phyloP scores from a whole-genome alignment of 2,113 vertebrate genomes.

The Thunnus maccoyii region DNA sequence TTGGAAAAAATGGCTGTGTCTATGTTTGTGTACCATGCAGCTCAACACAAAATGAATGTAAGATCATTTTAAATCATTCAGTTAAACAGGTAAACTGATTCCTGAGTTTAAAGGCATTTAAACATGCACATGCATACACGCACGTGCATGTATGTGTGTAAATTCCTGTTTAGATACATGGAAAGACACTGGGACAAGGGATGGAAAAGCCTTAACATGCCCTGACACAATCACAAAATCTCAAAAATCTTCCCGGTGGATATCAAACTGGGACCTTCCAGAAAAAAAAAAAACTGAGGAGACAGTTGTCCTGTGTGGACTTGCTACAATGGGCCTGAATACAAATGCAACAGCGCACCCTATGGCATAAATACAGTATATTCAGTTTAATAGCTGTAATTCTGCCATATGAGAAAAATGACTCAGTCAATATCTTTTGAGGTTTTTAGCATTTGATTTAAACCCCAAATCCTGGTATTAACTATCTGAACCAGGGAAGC shows the following conservation, averaged over 20 bases:
- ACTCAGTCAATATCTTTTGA: neutral
- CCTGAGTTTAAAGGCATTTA: constrained; percentile 11
- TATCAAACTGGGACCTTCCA: constrained; percentile 66
- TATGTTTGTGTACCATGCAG: neutral
- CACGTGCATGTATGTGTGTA: neutral
- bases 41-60: neutral
- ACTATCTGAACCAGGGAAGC: neutral
- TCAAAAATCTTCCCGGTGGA: constrained; percentile 75
- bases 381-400: neutral
- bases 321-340: constrained; percentile 59
- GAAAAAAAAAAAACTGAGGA: constrained; percentile 44
- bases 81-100: neutral
- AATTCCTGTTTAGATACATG: constrained; percentile 44
- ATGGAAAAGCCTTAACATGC: constrained; percentile 75
- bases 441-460: neutral
- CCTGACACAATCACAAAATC: constrained; percentile 76
- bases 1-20: neutral
- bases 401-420: neutral
- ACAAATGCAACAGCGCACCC: constrained; percentile 14
- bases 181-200: constrained; percentile 35
- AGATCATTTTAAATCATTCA: no score
- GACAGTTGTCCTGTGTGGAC: constrained; percentile 73
- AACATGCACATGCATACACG: neutral
- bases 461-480: neutral
- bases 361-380: neutral